Evolutionary conservation across 2,797 vertebrate genomes (phyloP).

Genomic region (Scleropages formosus): DNA sequence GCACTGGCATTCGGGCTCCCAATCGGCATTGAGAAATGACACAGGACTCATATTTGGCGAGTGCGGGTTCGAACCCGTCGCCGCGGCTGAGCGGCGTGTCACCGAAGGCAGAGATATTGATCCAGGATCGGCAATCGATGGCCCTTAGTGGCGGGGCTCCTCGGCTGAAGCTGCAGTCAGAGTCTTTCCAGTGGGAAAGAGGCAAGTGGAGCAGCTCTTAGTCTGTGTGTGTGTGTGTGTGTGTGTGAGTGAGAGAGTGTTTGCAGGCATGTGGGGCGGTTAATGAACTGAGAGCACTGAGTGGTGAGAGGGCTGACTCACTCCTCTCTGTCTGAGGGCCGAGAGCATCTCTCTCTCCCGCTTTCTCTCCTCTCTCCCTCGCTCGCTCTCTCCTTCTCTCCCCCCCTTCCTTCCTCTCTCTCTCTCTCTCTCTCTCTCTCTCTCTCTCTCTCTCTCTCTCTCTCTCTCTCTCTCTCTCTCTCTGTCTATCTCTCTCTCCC

Average conservation of each 20-base stretch:
- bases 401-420: neutral
- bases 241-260: too few species aligned
- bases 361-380: neutral
- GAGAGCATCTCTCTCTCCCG: constrained; percentile 9
- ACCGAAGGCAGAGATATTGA: constrained; percentile 42
- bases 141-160: constrained; percentile 31
- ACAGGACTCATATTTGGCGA: neutral
- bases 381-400: neutral
- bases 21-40: too few species aligned
- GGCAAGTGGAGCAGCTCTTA: constrained; percentile 39
- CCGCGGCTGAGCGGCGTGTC: constrained; percentile 28
- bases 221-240: too few species aligned
- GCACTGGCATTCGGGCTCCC: too few species aligned
- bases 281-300: constrained; percentile 49
- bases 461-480: neutral
- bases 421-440: neutral
- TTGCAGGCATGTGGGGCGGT: constrained; percentile 27
- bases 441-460: neutral
- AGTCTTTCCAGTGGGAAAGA: constrained; percentile 20
- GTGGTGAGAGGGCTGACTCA: constrained; percentile 62
- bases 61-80: neutral
- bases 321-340: constrained; percentile 42
- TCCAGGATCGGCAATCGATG: constrained; percentile 36
- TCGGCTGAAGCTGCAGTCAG: constrained; percentile 21
- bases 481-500: constrained; percentile 6